Base-by-base conservation (phyloP, 2,888 invertebrate genomes). In the Cartodere bifasciata region DNA sequence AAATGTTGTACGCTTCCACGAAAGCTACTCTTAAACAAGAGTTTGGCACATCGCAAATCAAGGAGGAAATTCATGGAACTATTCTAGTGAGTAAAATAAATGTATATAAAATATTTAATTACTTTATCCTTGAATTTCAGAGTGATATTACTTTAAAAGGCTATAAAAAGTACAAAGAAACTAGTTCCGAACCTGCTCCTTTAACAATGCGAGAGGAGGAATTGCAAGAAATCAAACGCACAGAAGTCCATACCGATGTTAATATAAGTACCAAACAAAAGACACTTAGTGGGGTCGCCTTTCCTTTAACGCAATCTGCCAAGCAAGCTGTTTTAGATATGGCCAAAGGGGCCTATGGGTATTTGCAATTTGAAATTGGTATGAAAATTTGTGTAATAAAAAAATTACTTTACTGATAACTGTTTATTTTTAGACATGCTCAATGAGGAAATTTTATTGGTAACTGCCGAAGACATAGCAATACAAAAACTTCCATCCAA, bases 1-100 rank as follows among this genome's bases (percentile, higher is more conserved):
- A 98, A 62, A 97, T 98, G 97, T 64, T 98, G 31, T 94, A 94
- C 50, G 97, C 97, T 0, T 94, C 92, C 0, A 97, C 95, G 0
- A 90, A 94, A 61, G 90, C 97, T 1, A 98, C 97, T 1, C 65
- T 98, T 15, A 98, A 95, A 57, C 81, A 80, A 50, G 92, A 95
- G 58, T 98, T 98, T 61, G 97, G 97, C 1, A 80, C 86, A 4
- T 80, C 87, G 1, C 84, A 87, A 48, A 91, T 98, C 35, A 84
- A 84, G 48, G 88, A 94, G 56, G 98, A 98, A 63, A 62, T 92
- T 47, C 94, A 94, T 64, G 91, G 87, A 14, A 91, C 92, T 9
- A 63, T 66, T 15, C 60, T 68, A 60, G 83, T 83, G 64, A 53
- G 41, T 33, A 30, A 7, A 1, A 12, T 13, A 20, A 20, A 13